A percentile compares a stretch with the other conserved stretches of the same genome.
Conservation (phyloP, 2,797 vertebrate species). For the Leuciscus waleckii region DNA sequence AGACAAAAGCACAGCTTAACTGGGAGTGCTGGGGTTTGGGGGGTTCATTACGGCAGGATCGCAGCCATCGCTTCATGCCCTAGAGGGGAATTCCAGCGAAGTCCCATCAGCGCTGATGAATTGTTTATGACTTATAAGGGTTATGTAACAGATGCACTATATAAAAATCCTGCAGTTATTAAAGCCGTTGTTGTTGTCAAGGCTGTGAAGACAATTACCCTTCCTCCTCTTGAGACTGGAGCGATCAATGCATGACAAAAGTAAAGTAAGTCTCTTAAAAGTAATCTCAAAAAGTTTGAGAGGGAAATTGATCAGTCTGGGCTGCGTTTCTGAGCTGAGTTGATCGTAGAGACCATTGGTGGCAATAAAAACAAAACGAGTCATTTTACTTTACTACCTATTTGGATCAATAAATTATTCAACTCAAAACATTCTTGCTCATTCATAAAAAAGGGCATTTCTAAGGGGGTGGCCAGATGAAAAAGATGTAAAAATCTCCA, state of each 20-base stretch:
- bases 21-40: slow-evolving; percentile 38
- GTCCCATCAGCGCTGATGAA: slow-evolving; percentile 20
- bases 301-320: slow-evolving; percentile 14
- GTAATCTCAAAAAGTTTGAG: slow-evolving; percentile 34
- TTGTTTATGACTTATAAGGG: slow-evolving; percentile 34
- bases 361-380: slow-evolving; percentile 38
- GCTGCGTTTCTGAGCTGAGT: too few relatives aligned
- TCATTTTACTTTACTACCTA: slow-evolving; percentile 41
- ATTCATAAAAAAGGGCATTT: neutral
- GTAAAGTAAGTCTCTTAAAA: slow-evolving; percentile 42
- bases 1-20: slow-evolving; percentile 58
- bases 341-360: too few relatives aligned
- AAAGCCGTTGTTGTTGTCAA: slow-evolving; percentile 18
- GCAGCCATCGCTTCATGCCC: slow-evolving; percentile 20
- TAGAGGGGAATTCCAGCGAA: slow-evolving; percentile 18
- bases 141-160: slow-evolving; percentile 10
- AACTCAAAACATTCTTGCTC: neutral
- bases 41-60: slow-evolving; percentile 27
- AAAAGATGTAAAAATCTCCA: neutral
- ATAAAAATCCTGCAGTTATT: slow-evolving; percentile 9
- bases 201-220: slow-evolving; percentile 33
- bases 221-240: neutral
- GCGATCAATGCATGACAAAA: slow-evolving; percentile 45
- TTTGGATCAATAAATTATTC: slow-evolving; percentile 43
- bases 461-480: neutral